Evolutionary conservation across 2,888 invertebrate genomes (phyloP).

Genomic region (Papilio gigon): DNA sequence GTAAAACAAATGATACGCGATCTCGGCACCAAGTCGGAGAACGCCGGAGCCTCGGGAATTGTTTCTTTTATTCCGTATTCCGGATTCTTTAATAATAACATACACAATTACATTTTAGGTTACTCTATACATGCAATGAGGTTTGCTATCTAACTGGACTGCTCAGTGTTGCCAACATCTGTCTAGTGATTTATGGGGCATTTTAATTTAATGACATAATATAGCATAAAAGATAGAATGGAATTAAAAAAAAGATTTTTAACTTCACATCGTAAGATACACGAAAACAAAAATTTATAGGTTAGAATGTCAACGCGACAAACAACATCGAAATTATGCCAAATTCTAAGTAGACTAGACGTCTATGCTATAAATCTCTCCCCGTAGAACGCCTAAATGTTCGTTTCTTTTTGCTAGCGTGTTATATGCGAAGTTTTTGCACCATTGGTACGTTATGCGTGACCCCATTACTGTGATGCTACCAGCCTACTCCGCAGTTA

Average conservation of each 20-base stretch:
- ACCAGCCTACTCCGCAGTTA: slow-evolving; percentile 2
- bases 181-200: background rate
- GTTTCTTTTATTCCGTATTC: slow-evolving; percentile 26
- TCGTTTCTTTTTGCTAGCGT: slow-evolving; percentile 4
- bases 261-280: too few species aligned
- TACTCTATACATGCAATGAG: slow-evolving; percentile 6
- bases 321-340: background rate
- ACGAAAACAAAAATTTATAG: background rate
- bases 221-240: too few species aligned
- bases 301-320: background rate
- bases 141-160: background rate
- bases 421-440: slow-evolving; percentile 7
- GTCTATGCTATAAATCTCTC: slow-evolving; percentile 19
- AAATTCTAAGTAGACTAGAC: slow-evolving; percentile 10
- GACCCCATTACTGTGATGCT: slow-evolving; percentile 14
- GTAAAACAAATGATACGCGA: slow-evolving; percentile 29
- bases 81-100: slow-evolving; percentile 7
- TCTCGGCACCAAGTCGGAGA: slow-evolving; percentile 14
- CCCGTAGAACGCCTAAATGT: slow-evolving; percentile 11
- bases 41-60: slow-evolving; percentile 19
- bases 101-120: slow-evolving; percentile 8
- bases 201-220: background rate
- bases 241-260: too few species aligned
- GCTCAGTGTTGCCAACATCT: background rate
- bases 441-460: slow-evolving; percentile 1